These are phyloP conservation scores for Rhopalosiphum padi DNA, from an alignment of 1,140 invertebrate species.

Conservation along the genomic window DNA sequence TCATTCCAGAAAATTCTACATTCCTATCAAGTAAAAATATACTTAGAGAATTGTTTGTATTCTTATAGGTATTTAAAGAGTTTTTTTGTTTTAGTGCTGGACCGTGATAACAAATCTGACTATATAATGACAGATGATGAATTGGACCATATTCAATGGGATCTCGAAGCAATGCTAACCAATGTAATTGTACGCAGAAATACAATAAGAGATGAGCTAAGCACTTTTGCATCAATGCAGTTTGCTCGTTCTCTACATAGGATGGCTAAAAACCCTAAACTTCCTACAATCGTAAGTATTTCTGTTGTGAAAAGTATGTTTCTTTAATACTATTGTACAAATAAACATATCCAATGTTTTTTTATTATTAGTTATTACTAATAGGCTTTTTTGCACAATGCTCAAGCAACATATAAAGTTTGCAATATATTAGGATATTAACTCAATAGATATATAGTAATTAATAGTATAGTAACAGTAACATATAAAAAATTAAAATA, in stretches of 20 bases:
- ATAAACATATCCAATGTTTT: not conserved
- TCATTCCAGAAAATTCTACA: constrained; percentile 32
- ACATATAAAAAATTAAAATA: not conserved
- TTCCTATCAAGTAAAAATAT: constrained; percentile 18
- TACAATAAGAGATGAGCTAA: constrained; percentile 78
- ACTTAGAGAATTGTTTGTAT: not conserved
- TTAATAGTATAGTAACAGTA: too few species aligned
- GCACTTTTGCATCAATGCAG: constrained; percentile 65
- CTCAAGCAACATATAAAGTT: not conserved
- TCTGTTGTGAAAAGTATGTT: not conserved
- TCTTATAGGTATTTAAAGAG: not conserved
- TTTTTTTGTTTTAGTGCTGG: constrained; percentile 22
- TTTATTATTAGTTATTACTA: not conserved
- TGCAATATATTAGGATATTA: not conserved
- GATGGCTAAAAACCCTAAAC: constrained; percentile 20
- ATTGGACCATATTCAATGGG: constrained; percentile 82
- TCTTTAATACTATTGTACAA: not conserved
- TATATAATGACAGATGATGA: constrained; percentile 76
- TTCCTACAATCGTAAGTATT: constrained; percentile 35
- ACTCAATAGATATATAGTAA: too few species aligned
- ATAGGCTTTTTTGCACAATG: not conserved
- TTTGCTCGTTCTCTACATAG: constrained; percentile 19
- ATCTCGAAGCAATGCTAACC: constrained; percentile 86
- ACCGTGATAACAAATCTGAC: not conserved
- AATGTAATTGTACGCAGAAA: constrained; percentile 79